Evolutionary conservation across 2,888 invertebrate species (phyloP).

Genomic region (Oithona nana): DNA sequence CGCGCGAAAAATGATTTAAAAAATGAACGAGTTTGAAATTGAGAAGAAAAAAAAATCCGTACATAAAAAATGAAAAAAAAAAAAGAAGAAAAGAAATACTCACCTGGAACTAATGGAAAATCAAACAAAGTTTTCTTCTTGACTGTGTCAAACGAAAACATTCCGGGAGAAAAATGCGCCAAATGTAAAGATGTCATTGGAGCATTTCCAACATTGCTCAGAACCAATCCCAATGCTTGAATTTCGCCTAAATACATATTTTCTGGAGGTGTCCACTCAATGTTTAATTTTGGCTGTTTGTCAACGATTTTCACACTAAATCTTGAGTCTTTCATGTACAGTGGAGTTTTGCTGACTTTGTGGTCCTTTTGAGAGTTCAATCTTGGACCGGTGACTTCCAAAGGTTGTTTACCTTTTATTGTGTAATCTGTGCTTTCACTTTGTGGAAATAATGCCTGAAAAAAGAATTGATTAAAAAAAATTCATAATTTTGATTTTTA

Average conservation of each 20-base stretch:
- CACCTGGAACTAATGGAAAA: neutral
- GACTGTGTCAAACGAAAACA: neutral
- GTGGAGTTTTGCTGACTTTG: neutral
- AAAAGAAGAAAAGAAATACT: no score
- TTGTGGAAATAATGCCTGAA: constrained; percentile 12
- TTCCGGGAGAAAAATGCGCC: neutral
- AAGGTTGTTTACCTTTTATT: constrained; percentile 11
- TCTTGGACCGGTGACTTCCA: constrained; percentile 3
- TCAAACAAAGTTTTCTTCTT: constrained; percentile 1
- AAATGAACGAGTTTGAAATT: no score
- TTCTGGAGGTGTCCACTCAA: neutral
- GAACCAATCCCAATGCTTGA: neutral
- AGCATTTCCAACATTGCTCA: neutral
- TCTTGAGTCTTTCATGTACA: constrained; percentile 1
- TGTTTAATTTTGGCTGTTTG: neutral
- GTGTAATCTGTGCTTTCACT: constrained; percentile 11
- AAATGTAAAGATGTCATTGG: neutral
- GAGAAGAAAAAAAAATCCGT: no score
- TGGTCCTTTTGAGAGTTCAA: neutral
- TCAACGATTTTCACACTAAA: neutral
- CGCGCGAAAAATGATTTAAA: no score
- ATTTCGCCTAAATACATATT: neutral
- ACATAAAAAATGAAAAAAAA: no score
- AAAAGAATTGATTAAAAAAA: no score
- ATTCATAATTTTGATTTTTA: no score